These are phyloP conservation scores for Eptesicus fuscus DNA, from an alignment of 2,113 vertebrate species.

Conservation along the genomic window DNA sequence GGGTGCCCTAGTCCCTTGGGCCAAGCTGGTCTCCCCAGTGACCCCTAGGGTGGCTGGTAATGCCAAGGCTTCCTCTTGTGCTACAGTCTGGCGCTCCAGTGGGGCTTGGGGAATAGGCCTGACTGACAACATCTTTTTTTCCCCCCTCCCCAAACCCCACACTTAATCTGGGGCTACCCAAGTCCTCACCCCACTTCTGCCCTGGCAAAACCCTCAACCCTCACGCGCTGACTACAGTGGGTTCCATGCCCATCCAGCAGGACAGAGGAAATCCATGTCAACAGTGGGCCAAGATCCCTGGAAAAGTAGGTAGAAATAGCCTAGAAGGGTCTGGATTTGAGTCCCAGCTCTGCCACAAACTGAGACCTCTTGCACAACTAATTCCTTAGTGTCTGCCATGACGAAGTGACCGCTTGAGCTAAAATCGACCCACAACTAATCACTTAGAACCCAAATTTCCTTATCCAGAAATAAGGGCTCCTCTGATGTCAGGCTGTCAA, in stretches of 20 bases:
- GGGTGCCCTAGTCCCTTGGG: not conserved
- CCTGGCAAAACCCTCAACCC: not conserved
- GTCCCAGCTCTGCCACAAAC: not conserved
- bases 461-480: not conserved
- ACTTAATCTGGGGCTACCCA: not conserved
- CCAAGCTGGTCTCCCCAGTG: not conserved
- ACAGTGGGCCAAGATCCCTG: not conserved
- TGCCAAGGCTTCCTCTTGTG: not conserved
- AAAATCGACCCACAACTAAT: not conserved
- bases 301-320: not conserved
- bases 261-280: not conserved
- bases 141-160: not conserved
- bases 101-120: not conserved
- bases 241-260: not conserved
- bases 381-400: not conserved
- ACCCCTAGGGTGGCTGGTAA: not conserved
- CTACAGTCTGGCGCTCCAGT: fast-evolving
- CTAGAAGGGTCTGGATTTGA: not conserved
- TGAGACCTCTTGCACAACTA: not conserved
- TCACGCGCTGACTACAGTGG: too few relatives aligned
- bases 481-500: not conserved
- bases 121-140: not conserved
- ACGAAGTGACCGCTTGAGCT: too few relatives aligned
- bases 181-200: not conserved
- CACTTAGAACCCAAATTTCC: not conserved